A percentile compares a stretch with the other conserved stretches of the same genome.
These are phyloP conservation scores for Xanthia icteritia DNA, from an alignment of 2,888 invertebrate genomes.

Conservation along the genomic window DNA sequence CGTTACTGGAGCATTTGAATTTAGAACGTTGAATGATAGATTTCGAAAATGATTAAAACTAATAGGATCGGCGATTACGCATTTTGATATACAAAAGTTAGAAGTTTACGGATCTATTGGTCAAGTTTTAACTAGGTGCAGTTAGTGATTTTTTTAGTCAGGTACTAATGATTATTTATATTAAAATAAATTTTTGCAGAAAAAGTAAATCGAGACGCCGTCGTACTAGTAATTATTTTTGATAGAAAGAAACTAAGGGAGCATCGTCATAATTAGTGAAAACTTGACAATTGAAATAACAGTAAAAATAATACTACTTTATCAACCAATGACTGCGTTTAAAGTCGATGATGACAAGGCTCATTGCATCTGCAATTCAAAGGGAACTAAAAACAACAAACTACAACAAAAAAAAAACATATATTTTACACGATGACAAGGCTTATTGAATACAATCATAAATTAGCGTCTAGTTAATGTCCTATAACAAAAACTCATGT, in stretches of 20 bases:
- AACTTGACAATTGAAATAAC: neutral
- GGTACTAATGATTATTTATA: neutral
- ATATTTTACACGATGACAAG: conserved; percentile 45
- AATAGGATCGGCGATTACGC: neutral
- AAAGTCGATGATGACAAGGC: conserved; percentile 8
- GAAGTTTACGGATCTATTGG: neutral
- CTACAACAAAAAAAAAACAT: conserved; percentile 1
- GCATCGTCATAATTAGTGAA: too few relatives aligned
- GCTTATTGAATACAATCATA: conserved; percentile 50
- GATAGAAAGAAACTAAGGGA: too few relatives aligned
- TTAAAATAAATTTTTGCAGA: conserved; percentile 4
- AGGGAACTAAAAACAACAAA: conserved; percentile 2
- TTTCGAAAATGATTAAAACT: neutral
- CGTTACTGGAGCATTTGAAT: conserved; percentile 34
- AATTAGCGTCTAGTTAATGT: conserved; percentile 40
- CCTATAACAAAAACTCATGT: conserved; percentile 53
- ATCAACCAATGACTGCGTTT: conserved; percentile 1
- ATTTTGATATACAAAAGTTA: neutral
- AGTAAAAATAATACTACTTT: neutral
- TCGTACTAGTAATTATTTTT: neutral
- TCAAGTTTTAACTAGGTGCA: neutral
- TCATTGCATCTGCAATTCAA: conserved; percentile 20
- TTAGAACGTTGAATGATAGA: conserved; percentile 19
- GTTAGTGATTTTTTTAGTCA: conserved; percentile 2
- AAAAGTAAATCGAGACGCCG: neutral